Conservation (phyloP, 2,888 invertebrate genomes). For the Phragmatobia fuliginosa region DNA sequence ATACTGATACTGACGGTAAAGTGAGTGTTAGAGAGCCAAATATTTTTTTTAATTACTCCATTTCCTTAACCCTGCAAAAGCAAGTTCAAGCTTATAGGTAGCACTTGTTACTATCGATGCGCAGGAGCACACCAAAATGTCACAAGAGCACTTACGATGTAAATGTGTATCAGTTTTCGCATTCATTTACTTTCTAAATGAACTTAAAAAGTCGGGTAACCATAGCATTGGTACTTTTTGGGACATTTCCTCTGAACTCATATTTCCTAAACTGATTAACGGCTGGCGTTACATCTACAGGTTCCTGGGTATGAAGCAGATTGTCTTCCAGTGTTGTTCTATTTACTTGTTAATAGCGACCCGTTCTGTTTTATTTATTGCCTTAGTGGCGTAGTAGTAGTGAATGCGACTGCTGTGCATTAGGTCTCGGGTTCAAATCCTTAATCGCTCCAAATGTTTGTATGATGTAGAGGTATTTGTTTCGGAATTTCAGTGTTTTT, state of each 20-base stretch:
- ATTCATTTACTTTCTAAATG: conserved; percentile 46
- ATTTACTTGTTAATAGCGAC: no score
- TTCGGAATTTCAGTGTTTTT: no score
- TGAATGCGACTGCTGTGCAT: no score
- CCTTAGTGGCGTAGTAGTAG: no score
- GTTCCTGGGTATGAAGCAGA: background rate
- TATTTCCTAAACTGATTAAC: background rate
- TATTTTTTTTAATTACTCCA: no score
- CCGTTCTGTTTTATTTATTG: no score
- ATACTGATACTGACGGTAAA: no score
- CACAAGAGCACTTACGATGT: conserved; percentile 38
- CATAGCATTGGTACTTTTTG: background rate
- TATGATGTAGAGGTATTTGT: no score
- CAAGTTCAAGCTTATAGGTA: background rate
- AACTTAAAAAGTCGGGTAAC: conserved; percentile 31
- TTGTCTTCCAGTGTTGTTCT: background rate
- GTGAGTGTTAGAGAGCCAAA: no score
- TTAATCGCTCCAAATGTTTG: no score
- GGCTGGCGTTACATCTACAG: background rate
- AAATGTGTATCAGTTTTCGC: conserved; percentile 32
- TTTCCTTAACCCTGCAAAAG: background rate
- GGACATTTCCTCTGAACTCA: background rate
- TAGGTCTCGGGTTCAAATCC: no score
- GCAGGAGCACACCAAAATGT: conserved; percentile 31
- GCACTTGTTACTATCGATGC: background rate